Evolutionary conservation across 2,888 invertebrate species (phyloP), one percentile per base, ranked within the genome.

Genomic region (Eumerus sabulonum): DNA sequence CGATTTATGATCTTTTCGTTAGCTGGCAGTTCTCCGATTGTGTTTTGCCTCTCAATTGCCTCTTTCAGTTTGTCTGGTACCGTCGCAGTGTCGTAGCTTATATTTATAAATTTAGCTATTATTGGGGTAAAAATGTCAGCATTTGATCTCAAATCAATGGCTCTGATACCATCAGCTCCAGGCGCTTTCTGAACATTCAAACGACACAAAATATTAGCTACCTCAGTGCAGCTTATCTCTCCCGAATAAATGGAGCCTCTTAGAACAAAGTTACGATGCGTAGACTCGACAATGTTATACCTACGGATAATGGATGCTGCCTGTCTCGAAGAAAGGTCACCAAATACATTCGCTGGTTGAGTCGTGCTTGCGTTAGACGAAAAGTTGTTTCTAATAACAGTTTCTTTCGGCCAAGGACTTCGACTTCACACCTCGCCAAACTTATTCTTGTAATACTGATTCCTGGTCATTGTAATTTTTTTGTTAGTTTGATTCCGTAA

Each of bases 311-410:
- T 44, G 42, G 42, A 14, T 44, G 42, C 42, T 44, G 42, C 13
- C 42, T 44, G 42, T 4, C 42, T n/a, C 42, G 42, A 44, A 44
- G n/a, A 44, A 44, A 44, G 42, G 42, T 44, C 13, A 44, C 13
- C 42, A 44, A 44, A 44, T 13, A 5, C 11, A 40, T 40, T 13
- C 40, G 9, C 11, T 40, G 9, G 40, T 40, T 40, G 40, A 3
- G 40, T 13, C 9, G 40, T 40, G 40, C 40, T 40, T 40, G 13
- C 42, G n/a, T n/a, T 44, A n/a, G 42, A 4, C 42, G 42, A 44
- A 44, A 44, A n/a, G 42, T 44, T 9, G 42, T 44, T n/a, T 4
- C 42, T n/a, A 44, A 44, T 44, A n/a, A n/a, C 27, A 27, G 27
- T 27, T 27, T 27, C 13, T 40, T 40, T 40, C 40, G 40, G 9